phyloP scores from a whole-genome alignment of 2,888 invertebrate species.

The Epistrophella euchroma region DNA sequence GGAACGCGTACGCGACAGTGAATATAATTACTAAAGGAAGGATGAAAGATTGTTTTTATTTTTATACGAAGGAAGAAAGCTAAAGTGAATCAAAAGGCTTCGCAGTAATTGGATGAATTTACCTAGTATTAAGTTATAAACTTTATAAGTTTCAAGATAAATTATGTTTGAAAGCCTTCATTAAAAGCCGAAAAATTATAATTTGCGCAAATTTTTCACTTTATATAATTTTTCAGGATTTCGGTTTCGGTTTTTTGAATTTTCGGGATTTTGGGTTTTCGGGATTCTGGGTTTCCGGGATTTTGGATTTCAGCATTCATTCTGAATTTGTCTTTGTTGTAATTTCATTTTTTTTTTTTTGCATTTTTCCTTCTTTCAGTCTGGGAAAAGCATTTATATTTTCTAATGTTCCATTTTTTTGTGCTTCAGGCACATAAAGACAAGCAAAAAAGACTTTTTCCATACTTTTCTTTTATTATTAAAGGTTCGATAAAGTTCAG shows the following conservation, averaged over 20 bases:
- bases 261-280: too few relatives aligned
- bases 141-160: neutral
- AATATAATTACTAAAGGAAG: neutral
- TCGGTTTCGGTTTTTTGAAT: too few relatives aligned
- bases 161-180: neutral
- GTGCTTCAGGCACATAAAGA: constrained; percentile 19
- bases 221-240: too few relatives aligned
- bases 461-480: constrained; percentile 16
- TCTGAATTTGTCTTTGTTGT: constrained; percentile 4
- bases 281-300: too few relatives aligned
- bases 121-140: neutral
- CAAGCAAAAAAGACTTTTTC: constrained; percentile 3
- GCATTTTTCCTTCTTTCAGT: neutral
- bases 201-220: too few relatives aligned
- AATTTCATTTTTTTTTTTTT: neutral
- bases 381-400: constrained; percentile 10
- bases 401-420: constrained; percentile 5
- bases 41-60: neutral
- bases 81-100: neutral
- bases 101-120: neutral
- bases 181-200: too few relatives aligned
- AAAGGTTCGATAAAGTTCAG: constrained; percentile 24
- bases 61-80: neutral
- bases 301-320: too few relatives aligned
- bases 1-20: neutral